Base-by-base conservation (phyloP, 2,797 vertebrate genomes). In the Emys orbicularis region DNA sequence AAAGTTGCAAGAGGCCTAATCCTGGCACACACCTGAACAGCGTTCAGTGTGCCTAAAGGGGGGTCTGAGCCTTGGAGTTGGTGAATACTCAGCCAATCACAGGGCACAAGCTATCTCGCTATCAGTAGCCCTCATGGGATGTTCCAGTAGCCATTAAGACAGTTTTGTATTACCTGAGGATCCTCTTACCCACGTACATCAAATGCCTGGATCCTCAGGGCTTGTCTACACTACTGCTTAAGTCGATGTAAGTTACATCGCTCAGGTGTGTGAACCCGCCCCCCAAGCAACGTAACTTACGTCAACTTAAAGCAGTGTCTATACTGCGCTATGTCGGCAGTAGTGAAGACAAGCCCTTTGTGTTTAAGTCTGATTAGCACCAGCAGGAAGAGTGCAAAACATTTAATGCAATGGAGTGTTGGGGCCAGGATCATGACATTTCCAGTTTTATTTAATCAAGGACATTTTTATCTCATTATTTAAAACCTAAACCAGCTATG, bases 351-450 rank as follows among this genome's bases (percentile, higher is more conserved):
- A 61, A 61, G 19, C 86, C 31, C 41, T 41, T 41, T 47, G 47
- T 88, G 37, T 5, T 57, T 19, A 90, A 88, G 44, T 93, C 90
- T 2, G 1, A 4, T 81, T 54, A 87, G 6, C 91, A 84, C 31
- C 3, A 94, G 25, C 18, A 91, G 90, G 4, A 49, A 84, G 81
- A 79, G 54, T 21, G 86, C 2, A 13, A 16, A 13, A 83, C n/a
- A 84, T 90, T 93, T 34, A 91, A 86, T 50, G 10, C 49, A 84
- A 56, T 12, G 49, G 4, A 87, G 87, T 90, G 91, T 25, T 88
- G 50, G 12, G 59, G 16, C 44, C 74, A 93, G 74, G 86, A 81
- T 87, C 21, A 68, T 18, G 37, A 3, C 25, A 91, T 88, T 90
- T 61, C 74, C 31, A 85, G 86, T 86, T 74, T 80, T 81, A 86